These are phyloP conservation scores for Caranx melampygus DNA, from an alignment of 2,113 vertebrate species.

Conservation along the genomic window DNA sequence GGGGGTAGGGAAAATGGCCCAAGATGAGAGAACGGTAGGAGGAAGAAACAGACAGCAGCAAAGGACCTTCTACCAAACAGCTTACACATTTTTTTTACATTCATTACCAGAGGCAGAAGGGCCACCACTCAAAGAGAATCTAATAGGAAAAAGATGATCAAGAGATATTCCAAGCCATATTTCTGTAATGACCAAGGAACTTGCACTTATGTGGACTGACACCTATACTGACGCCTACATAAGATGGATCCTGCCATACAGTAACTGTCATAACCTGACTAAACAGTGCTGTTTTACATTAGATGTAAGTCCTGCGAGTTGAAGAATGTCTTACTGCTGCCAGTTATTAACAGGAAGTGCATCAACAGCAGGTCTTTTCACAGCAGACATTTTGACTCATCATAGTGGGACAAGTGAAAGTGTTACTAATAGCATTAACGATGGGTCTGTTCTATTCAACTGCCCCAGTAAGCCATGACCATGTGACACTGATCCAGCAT, in stretches of 20 bases:
- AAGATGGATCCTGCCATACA: background rate
- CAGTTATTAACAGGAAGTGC: background rate
- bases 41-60: slow-evolving; percentile 38
- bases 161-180: background rate
- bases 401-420: background rate
- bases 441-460: background rate
- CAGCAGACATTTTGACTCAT: background rate
- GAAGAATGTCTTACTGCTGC: background rate
- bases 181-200: too few species aligned
- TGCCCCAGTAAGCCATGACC: background rate
- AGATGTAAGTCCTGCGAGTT: background rate
- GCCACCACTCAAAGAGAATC: slow-evolving; percentile 9
- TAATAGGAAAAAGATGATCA: slow-evolving; percentile 7
- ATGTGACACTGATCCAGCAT: background rate
- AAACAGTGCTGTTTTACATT: background rate
- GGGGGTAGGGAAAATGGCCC: slow-evolving; percentile 43
- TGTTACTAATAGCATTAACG: background rate
- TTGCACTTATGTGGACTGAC: slow-evolving; percentile 19
- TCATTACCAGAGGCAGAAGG: slow-evolving; percentile 35
- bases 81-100: slow-evolving; percentile 14
- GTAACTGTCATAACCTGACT: background rate
- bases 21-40: slow-evolving; percentile 47
- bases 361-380: background rate
- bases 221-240: slow-evolving; percentile 22
- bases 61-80: slow-evolving; percentile 43